Evolutionary conservation across 2,113 vertebrate genomes (phyloP).

Genomic region (Hypanus sabinus): DNA sequence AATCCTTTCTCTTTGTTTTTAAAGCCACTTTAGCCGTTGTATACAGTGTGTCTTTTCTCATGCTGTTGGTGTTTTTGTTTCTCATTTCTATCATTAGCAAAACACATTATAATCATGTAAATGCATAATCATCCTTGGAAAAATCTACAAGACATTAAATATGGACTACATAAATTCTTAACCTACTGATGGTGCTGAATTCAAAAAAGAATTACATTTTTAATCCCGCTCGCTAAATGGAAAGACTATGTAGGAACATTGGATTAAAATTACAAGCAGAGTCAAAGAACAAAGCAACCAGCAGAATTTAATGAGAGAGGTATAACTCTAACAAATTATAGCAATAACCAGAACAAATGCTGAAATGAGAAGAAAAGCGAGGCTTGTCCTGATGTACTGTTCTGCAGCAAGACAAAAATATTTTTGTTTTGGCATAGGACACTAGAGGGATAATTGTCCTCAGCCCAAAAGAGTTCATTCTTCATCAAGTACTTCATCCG

Average conservation of each 20-base stretch:
- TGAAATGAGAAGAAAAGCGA: neutral
- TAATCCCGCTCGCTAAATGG: neutral
- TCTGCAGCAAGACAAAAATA: constrained; percentile 5
- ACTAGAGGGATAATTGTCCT: neutral
- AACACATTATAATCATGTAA: neutral
- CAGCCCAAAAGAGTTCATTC: neutral
- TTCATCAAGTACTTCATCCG: constrained; percentile 6
- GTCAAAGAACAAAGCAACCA: neutral
- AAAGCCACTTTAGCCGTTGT: neutral
- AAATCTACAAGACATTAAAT: constrained; percentile 5
- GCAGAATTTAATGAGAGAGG: neutral
- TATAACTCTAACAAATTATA: neutral
- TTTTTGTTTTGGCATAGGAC: neutral
- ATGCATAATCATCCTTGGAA: neutral
- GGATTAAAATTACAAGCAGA: neutral
- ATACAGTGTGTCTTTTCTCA: neutral
- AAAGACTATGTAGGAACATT: neutral
- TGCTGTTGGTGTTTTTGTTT: neutral
- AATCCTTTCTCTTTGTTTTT: neutral
- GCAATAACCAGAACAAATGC: neutral
- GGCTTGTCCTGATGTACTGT: neutral
- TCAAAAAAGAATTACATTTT: neutral
- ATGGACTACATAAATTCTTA: neutral
- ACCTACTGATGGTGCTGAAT: neutral
- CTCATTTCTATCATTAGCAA: neutral